phyloP scores from a whole-genome alignment of 2,888 invertebrate species.

The Megaustenia siamemsis region DNA sequence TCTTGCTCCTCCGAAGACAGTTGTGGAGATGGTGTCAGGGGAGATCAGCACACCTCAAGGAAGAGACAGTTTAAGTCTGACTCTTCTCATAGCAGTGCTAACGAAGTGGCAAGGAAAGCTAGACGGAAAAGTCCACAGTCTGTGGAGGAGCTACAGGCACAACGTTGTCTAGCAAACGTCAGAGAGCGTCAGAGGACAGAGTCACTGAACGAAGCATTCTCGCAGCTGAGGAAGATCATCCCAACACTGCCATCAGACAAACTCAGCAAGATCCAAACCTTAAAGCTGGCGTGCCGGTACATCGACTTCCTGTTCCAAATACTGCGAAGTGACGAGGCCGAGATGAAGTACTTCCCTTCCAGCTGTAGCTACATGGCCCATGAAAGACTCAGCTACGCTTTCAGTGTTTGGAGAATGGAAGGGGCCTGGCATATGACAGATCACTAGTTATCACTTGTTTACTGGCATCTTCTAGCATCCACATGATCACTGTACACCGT shows the following conservation, averaged over 20 bases:
- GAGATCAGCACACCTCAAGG: slow-evolving; percentile 30
- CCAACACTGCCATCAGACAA: slow-evolving; percentile 91
- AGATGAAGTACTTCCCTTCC: slow-evolving; percentile 66
- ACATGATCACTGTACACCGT: too few species aligned
- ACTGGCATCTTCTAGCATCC: too few species aligned
- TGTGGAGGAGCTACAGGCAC: slow-evolving; percentile 90
- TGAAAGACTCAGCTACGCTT: slow-evolving; percentile 95
- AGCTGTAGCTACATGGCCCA: slow-evolving; percentile 88
- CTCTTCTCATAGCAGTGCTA: slow-evolving; percentile 31
- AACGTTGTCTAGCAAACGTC: slow-evolving; percentile 96
- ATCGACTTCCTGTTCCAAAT: slow-evolving; percentile 97
- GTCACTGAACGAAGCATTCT: slow-evolving; percentile 88
- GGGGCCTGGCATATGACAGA: slow-evolving; percentile 54
- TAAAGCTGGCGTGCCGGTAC: slow-evolving; percentile 95
- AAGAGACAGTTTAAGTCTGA: slow-evolving; percentile 42
- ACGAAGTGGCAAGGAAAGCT: slow-evolving; percentile 47
- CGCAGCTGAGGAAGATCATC: slow-evolving; percentile 94
- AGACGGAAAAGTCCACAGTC: slow-evolving; percentile 68
- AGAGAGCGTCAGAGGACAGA: slow-evolving; percentile 84
- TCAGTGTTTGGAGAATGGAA: slow-evolving; percentile 91
- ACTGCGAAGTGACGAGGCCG: slow-evolving; percentile 80
- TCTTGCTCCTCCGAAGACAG: slow-evolving; percentile 51
- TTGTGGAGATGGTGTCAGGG: slow-evolving; percentile 28
- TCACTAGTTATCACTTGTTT: slow-evolving; percentile 29
- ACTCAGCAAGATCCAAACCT: slow-evolving; percentile 88